These are phyloP conservation scores for Lypha dubia DNA, from an alignment of 2,888 invertebrate genomes.

Conservation along the genomic window DNA sequence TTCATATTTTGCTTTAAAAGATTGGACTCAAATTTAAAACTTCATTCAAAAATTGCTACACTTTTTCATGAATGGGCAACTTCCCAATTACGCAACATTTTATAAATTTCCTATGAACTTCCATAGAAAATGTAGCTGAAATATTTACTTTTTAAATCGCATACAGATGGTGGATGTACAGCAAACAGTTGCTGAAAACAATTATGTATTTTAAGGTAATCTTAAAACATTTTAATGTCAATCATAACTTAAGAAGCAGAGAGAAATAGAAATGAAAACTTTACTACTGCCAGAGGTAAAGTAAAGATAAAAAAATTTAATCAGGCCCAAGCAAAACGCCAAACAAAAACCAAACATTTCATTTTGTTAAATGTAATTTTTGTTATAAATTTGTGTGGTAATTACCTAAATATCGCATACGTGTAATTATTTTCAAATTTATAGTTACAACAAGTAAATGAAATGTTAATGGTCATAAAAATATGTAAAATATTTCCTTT, in stretches of 20 bases:
- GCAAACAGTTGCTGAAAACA: slow-evolving; percentile 59
- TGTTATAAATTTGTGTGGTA: slow-evolving; percentile 37
- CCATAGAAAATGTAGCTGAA: slow-evolving; percentile 66
- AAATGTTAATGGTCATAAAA: slow-evolving; percentile 38
- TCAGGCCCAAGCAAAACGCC: slow-evolving; percentile 20
- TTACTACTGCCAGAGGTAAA: not conserved
- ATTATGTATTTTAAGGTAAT: slow-evolving; percentile 72
- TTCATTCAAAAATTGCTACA: not conserved
- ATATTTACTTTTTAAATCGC: slow-evolving; percentile 54
- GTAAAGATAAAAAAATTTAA: not conserved
- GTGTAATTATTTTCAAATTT: slow-evolving; percentile 60
- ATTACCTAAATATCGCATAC: slow-evolving; percentile 33
- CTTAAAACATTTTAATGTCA: slow-evolving; percentile 71
- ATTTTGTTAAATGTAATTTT: slow-evolving; percentile 22
- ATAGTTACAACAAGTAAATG: slow-evolving; percentile 24
- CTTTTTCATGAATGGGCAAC: not conserved
- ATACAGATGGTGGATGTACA: slow-evolving; percentile 29
- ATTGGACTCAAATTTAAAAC: not conserved
- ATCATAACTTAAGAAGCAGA: slow-evolving; percentile 65
- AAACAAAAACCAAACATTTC: slow-evolving; percentile 6
- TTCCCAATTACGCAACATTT: slow-evolving; percentile 39
- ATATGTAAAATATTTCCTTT: not conserved
- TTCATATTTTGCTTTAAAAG: too few species aligned
- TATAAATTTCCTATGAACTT: slow-evolving; percentile 60
- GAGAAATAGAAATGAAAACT: slow-evolving; percentile 22